A percentile compares a stretch with the other conserved stretches of the same genome.
Conservation (phyloP, 2,888 invertebrate species). For the Ischnus inquisitorius region DNA sequence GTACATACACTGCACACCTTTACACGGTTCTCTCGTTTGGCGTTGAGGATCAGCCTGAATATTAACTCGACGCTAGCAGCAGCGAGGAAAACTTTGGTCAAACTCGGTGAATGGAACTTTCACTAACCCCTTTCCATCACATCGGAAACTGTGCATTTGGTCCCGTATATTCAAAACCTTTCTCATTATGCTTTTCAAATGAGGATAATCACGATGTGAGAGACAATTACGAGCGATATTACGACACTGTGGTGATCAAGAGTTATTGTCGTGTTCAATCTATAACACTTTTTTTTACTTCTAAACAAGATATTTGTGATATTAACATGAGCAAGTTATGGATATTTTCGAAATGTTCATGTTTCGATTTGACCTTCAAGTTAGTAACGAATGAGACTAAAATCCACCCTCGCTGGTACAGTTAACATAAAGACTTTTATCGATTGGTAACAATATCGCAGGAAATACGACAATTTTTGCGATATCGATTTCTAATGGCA, state of each 20-base stretch:
- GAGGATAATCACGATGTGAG: not conserved
- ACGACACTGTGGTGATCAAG: not conserved
- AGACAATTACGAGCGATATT: not conserved
- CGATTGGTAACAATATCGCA: too few relatives aligned
- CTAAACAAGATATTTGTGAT: too few relatives aligned
- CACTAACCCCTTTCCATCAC: constrained; percentile 15
- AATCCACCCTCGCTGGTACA: too few relatives aligned
- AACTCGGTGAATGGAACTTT: constrained; percentile 51
- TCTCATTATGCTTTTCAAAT: not conserved
- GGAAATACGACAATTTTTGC: too few relatives aligned
- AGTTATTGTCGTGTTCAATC: not conserved
- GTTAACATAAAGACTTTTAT: too few relatives aligned
- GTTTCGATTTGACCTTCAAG: not conserved
- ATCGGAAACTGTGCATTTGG: not conserved
- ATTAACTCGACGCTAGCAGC: constrained; percentile 15
- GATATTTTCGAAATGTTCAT: not conserved
- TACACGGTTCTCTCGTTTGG: not conserved
- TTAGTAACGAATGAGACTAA: too few relatives aligned
- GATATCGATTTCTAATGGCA: too few relatives aligned
- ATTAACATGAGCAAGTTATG: too few relatives aligned
- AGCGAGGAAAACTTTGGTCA: constrained; percentile 46
- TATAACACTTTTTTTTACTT: not conserved
- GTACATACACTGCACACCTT: not conserved
- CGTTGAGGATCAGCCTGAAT: constrained; percentile 19
- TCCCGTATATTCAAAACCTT: not conserved